Evolutionary conservation across 1,140 invertebrate genomes (phyloP).

Genomic region (Formica selysi): DNA sequence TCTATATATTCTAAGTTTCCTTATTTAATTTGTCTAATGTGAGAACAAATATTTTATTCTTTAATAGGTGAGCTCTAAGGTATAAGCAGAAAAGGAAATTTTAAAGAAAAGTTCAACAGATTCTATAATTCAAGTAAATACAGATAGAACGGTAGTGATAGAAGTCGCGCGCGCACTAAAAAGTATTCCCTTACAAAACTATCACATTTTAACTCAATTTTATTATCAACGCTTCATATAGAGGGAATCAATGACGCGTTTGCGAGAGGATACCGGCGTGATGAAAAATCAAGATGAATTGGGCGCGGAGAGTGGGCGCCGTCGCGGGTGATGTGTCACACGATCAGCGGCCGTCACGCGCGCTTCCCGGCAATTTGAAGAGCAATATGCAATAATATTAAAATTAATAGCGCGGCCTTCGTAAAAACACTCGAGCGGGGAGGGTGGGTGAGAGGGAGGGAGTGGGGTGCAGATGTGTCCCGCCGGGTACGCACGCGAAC

Average conservation of each 20-base stretch:
- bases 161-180: background rate
- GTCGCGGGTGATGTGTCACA: slow-evolving; percentile 45
- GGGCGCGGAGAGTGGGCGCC: slow-evolving; percentile 42
- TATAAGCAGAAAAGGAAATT: background rate
- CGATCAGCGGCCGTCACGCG: slow-evolving; percentile 72
- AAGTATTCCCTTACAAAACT: background rate
- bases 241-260: slow-evolving; percentile 71
- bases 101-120: background rate
- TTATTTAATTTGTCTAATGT: background rate
- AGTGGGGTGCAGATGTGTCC: slow-evolving; percentile 8
- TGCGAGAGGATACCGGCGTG: slow-evolving; percentile 17
- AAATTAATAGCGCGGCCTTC: slow-evolving; percentile 79
- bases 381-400: slow-evolving; percentile 82
- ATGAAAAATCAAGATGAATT: slow-evolving; percentile 76
- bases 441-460: too few relatives aligned
- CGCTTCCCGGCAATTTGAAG: slow-evolving; percentile 77
- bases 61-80: background rate
- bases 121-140: background rate
- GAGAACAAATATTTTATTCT: background rate
- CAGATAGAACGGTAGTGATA: background rate
- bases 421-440: slow-evolving; percentile 70
- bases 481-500: slow-evolving; percentile 34
- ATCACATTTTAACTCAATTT: slow-evolving; percentile 17
- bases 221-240: slow-evolving; percentile 26
- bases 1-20: background rate